Conservation (phyloP, 2,113 vertebrate species). For the Bagarius yarrelli region DNA sequence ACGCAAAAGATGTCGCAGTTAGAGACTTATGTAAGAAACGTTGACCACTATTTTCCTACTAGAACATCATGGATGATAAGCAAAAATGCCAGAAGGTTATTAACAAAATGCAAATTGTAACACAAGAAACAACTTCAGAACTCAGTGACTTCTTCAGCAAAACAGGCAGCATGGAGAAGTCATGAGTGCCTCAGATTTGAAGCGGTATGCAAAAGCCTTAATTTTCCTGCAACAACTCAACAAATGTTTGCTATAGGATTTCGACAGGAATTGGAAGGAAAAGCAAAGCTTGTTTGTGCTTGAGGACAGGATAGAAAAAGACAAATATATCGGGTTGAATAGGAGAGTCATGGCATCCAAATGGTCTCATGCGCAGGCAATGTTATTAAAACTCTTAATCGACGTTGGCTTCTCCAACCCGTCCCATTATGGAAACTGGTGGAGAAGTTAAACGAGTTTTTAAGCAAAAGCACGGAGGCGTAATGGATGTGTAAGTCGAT, state of each 20-base stretch:
- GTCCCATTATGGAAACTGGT: constrained; percentile 57
- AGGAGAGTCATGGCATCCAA: constrained; percentile 16
- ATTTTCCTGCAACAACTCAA: constrained; percentile 50
- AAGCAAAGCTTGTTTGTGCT: constrained; percentile 45
- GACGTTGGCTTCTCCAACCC: constrained; percentile 50
- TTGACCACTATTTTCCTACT: constrained; percentile 5
- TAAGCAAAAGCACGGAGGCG: constrained; percentile 58
- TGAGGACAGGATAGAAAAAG: constrained; percentile 47
- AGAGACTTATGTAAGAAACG: not conserved
- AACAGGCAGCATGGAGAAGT: constrained; percentile 50
- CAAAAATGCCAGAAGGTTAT: not conserved
- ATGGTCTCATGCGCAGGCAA: constrained; percentile 15
- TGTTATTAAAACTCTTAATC: constrained; percentile 43
- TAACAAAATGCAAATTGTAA: constrained; percentile 14
- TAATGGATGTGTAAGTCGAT: constrained; percentile 60
- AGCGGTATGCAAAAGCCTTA: constrained; percentile 51
- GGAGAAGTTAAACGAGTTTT: constrained; percentile 62
- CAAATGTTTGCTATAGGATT: constrained; percentile 31
- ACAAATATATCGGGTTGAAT: constrained; percentile 38
- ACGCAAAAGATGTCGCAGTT: not conserved
- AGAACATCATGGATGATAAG: constrained; percentile 31
- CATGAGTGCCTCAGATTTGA: constrained; percentile 49
- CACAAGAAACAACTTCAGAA: constrained; percentile 27
- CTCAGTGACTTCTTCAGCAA: constrained; percentile 48
- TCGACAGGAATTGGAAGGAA: constrained; percentile 56